Percentiles rank a stretch among this genome's conserved stretches.
Conservation (phyloP, 64 coral and sea anemone species). For the Dendronephthya gigantea region DNA sequence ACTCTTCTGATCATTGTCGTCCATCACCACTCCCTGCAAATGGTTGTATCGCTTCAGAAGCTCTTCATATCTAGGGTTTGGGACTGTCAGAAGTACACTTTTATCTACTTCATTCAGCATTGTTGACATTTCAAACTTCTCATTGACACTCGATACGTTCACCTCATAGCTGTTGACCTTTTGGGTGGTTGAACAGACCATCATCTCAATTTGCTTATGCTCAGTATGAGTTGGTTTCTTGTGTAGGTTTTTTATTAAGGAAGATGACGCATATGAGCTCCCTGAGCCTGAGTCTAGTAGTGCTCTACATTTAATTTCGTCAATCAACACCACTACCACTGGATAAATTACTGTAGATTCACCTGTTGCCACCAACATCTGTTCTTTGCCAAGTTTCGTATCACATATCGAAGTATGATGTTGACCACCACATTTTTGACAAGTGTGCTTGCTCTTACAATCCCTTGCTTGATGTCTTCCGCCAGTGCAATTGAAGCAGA, state of each 20-base stretch:
- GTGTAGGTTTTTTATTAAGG: background rate
- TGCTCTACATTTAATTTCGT: slow-evolving; percentile 22
- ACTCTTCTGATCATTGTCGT: background rate
- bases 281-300: too few species aligned
- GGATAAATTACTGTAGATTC: slow-evolving; percentile 24
- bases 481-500: slow-evolving; percentile 52
- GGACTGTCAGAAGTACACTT: too few species aligned
- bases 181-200: too few species aligned
- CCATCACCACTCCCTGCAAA: too few species aligned
- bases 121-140: too few species aligned
- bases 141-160: too few species aligned
- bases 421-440: background rate
- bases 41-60: too few species aligned
- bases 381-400: background rate
- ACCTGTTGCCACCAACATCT: too few species aligned
- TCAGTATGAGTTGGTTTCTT: background rate
- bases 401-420: background rate
- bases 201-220: too few species aligned
- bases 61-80: too few species aligned
- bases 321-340: slow-evolving; percentile 1
- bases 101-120: too few species aligned
- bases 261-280: slow-evolving; percentile 4
- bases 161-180: too few species aligned
- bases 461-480: slow-evolving; percentile 22
- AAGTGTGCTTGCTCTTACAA: slow-evolving; percentile 17